phyloP scores from a whole-genome alignment of 1,140 invertebrate species.

The Neodiprion virginianus region DNA sequence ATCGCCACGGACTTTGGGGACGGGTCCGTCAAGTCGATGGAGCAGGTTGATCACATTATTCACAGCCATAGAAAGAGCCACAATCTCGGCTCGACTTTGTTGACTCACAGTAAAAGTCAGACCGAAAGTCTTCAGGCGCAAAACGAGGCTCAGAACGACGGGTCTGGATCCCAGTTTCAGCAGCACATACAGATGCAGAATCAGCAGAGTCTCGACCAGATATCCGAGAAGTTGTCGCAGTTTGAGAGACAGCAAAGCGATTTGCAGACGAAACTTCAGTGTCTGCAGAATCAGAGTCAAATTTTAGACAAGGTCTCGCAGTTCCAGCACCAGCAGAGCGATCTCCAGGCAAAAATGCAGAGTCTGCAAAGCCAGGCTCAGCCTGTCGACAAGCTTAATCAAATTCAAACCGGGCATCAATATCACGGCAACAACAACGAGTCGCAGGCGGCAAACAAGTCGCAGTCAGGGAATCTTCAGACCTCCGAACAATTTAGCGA shows the following conservation, averaged over 20 bases:
- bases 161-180: constrained; percentile 33
- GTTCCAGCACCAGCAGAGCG: constrained; percentile 52
- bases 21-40: constrained; percentile 39
- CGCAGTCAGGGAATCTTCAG: background rate
- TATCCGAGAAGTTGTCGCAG: constrained; percentile 56
- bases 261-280: constrained; percentile 55
- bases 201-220: constrained; percentile 54
- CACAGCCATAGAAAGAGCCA: constrained; percentile 57
- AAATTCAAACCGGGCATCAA: constrained; percentile 26
- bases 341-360: constrained; percentile 51
- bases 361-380: constrained; percentile 28
- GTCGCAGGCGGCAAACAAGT: background rate
- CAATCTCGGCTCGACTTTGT: constrained; percentile 35
- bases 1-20: constrained; percentile 54
- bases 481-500: background rate
- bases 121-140: constrained; percentile 43
- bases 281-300: constrained; percentile 58
- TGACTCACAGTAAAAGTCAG: constrained; percentile 52
- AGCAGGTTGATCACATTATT: constrained; percentile 57
- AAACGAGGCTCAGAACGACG: constrained; percentile 39
- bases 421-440: background rate
- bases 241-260: constrained; percentile 58
- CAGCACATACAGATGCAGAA: constrained; percentile 48
- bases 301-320: constrained; percentile 58
- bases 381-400: background rate